phyloP scores from a whole-genome alignment of 2,797 vertebrate genomes.

The Bradypodion ventrale region DNA sequence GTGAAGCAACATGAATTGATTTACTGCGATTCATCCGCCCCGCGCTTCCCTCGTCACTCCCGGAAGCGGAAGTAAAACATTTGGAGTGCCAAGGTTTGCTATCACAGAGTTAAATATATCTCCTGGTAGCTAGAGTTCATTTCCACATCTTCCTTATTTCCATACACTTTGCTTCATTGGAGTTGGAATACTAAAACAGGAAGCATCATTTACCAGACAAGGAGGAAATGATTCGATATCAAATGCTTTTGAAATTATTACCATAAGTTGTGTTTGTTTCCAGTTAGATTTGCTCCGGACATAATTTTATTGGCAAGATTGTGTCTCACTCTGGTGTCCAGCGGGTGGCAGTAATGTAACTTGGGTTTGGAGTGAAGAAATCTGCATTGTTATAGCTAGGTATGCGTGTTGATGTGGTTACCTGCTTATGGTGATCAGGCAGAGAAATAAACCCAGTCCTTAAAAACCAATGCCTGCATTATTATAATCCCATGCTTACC shows the following conservation, averaged over 20 bases:
- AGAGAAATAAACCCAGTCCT: not conserved
- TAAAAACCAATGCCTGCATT: not conserved
- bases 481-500: not conserved
- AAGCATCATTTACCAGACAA: not conserved
- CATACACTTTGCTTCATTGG: not conserved
- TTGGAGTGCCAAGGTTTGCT: too few relatives aligned
- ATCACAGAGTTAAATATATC: too few relatives aligned
- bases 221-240: not conserved
- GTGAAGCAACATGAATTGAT: too few relatives aligned
- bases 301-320: not conserved
- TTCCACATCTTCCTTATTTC: not conserved
- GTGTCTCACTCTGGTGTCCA: not conserved
- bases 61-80: too few relatives aligned
- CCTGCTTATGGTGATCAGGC: too few relatives aligned
- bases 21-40: too few relatives aligned
- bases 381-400: not conserved
- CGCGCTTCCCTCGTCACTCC: too few relatives aligned
- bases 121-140: not conserved
- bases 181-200: not conserved
- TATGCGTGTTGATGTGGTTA: not conserved
- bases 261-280: not conserved
- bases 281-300: not conserved
- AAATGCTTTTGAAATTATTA: not conserved
- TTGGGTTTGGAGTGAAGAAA: not conserved
- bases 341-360: slow-evolving; percentile 2